Percentiles rank a stretch among this genome's conserved stretches.
phyloP scores from a whole-genome alignment of 1,140 invertebrate species.

The Globodera ellingtonae region DNA sequence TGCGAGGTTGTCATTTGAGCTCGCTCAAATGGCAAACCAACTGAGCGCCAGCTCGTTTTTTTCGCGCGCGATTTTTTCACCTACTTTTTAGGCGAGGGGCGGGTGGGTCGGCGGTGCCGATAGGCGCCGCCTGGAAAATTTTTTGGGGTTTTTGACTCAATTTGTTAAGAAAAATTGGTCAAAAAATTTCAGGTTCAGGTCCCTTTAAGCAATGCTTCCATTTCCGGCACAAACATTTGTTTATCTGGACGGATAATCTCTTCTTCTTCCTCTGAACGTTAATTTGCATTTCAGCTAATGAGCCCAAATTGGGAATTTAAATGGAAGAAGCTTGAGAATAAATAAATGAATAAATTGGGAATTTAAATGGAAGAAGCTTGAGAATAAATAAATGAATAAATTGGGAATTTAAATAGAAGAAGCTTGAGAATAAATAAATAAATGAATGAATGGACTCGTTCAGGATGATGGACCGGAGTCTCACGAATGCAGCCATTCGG shows the following conservation, averaged over 20 bases:
- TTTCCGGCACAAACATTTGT: neutral
- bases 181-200: no score
- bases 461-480: slow-evolving; percentile 60
- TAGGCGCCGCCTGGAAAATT: no score
- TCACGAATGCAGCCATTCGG: slow-evolving; percentile 57
- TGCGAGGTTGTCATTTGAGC: no score
- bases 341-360: neutral
- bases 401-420: neutral
- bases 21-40: no score
- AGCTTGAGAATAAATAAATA: neutral
- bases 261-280: neutral
- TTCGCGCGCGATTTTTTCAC: no score
- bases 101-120: no score
- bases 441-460: slow-evolving; percentile 26
- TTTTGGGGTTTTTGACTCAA: no score
- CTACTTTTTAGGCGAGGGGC: no score
- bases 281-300: neutral
- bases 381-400: neutral
- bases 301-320: neutral
- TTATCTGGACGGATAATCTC: neutral
- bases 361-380: no score
- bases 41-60: no score
- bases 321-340: neutral
- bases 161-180: no score
- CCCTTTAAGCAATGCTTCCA: neutral